Evolutionary conservation across 2,797 vertebrate species (phyloP).

Genomic region (Liasis olivaceus): DNA sequence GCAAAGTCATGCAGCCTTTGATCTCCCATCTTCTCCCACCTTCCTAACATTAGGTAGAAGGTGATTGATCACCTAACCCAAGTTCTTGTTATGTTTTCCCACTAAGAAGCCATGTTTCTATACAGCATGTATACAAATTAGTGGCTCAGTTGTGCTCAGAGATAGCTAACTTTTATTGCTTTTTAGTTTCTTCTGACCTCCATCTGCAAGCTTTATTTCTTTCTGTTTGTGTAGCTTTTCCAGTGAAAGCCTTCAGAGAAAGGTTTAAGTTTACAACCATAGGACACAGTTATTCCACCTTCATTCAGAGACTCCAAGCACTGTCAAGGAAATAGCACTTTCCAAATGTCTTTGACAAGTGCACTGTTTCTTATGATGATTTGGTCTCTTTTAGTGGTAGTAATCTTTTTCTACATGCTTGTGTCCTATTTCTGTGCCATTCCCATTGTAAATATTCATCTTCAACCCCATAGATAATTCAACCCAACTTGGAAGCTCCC

Average conservation of each 20-base stretch:
- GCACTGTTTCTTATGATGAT: neutral
- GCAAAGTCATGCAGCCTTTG: conserved; percentile 19
- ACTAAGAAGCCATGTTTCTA: conserved; percentile 13
- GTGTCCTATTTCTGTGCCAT: neutral
- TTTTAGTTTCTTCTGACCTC: neutral
- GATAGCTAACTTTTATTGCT: neutral
- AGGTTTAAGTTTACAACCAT: too few species aligned
- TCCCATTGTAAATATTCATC: too few species aligned
- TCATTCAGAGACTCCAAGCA: too few species aligned
- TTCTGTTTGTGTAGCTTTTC: neutral
- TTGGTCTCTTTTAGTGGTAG: neutral
- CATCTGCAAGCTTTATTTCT: neutral
- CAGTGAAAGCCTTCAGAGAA: neutral
- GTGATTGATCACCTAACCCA: conserved; percentile 18
- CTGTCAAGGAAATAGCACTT: neutral
- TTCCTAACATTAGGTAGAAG: conserved; percentile 19
- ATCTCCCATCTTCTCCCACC: neutral
- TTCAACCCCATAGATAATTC: neutral
- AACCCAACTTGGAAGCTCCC: neutral
- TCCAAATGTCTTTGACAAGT: neutral
- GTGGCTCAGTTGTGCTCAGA: conserved; percentile 16
- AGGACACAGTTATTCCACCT: too few species aligned
- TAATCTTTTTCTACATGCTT: neutral
- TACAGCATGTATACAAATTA: neutral
- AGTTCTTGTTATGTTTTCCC: neutral